Base-by-base conservation (phyloP, 2,888 invertebrate species). In the Noctuana brunneofusca region DNA sequence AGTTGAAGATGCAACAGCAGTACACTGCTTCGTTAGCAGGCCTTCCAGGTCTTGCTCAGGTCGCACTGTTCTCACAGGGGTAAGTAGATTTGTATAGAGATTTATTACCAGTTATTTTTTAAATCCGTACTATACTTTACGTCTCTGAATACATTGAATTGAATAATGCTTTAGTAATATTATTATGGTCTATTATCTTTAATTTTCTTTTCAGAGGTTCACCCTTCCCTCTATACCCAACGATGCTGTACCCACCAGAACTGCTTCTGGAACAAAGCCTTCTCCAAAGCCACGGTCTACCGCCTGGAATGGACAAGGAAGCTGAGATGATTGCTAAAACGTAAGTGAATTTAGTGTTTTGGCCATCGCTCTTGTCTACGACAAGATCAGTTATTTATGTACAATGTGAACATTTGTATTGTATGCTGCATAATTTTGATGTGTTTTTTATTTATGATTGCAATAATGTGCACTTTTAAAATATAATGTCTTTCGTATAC, bases 221-320 rank as follows among this genome's bases (percentile, higher is more conserved):
- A 1, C 90, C 91, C 1, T 92, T 92, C 73, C 88, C 92, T 0
- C 74, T 92, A 0, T 92, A 92, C 66, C 92, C 92, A 32, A 84
- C 91, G 3, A 92, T 92, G 92, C 75, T 92, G 75, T 92, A 92
- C 66, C 92, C 92, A 24, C 92, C 92, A 4, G 92, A 92, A 60
- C 69, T 92, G 3, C 75, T 92, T 0, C 68, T 92, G 59, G 92
- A 92, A 57, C 92, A 92, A 63, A 89, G 87, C 66, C 79, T 91
- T 0, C 80, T 91, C 65, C 93, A 93, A 83, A 87, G 92, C 63
- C 93, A 93, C 72, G 92, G 92, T 73, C 84, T 93, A 63, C 91
- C 86, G 8, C 89, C 86, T 58, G 91, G 87, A 0, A 60, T 91
- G 66, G 92, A 92, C 63, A 92, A 92, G 65, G 92, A 92, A 68